A percentile compares a stretch with the other conserved stretches of the same genome.
phyloP scores from a whole-genome alignment of 2,888 invertebrate species.

The Alloscopus bannaensis region DNA sequence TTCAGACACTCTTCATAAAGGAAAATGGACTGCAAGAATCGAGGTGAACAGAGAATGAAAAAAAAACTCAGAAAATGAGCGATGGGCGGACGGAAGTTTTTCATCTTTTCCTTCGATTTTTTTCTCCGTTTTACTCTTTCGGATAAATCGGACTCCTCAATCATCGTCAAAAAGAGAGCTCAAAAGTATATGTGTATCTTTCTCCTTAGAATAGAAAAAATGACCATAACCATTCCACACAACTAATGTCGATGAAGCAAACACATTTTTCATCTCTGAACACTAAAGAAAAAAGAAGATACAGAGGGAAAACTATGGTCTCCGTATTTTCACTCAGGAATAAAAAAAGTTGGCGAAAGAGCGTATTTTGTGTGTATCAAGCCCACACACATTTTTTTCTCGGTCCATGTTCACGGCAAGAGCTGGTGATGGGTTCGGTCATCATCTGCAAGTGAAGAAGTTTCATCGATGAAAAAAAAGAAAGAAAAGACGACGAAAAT shows the following conservation, averaged over 20 bases:
- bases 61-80: constrained; percentile 15
- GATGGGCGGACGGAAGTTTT: constrained; percentile 30
- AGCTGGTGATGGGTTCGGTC: too few species aligned
- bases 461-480: constrained; percentile 9
- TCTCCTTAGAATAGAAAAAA: constrained; percentile 20
- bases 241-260: constrained; percentile 21
- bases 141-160: constrained; percentile 59
- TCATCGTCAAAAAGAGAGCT: constrained; percentile 66
- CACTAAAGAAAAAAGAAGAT: not conserved
- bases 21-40: not conserved
- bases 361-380: not conserved
- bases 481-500: constrained; percentile 19
- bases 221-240: constrained; percentile 58
- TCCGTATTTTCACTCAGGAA: too few species aligned
- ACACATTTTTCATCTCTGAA: constrained; percentile 21
- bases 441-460: not conserved
- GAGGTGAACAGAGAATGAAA: constrained; percentile 10
- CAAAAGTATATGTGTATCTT: not conserved
- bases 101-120: constrained; percentile 13
- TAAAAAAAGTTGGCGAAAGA: constrained; percentile 4
- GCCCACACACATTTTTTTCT: constrained; percentile 14
- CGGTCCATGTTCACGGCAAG: not conserved
- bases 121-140: not conserved
- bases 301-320: too few species aligned
- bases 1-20: constrained; percentile 17